A percentile compares a stretch with the other conserved stretches of the same genome.
Evolutionary conservation across 2,888 invertebrate genomes (phyloP).

Genomic region (Asteroscopus sphinx): DNA sequence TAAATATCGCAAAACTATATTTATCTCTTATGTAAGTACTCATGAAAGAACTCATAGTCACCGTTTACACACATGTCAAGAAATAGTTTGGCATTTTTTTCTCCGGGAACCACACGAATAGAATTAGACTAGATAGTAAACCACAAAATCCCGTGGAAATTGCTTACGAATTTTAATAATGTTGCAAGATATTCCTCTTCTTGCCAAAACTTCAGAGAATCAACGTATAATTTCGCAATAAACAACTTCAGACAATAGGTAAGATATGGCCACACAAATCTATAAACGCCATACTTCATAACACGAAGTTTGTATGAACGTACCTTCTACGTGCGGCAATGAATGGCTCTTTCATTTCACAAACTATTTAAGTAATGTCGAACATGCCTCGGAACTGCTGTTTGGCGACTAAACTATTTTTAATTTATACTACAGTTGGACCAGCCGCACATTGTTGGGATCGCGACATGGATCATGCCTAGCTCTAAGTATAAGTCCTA

Average conservation of each 20-base stretch:
- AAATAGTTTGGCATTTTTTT: too few relatives aligned
- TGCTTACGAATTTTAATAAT: too few relatives aligned
- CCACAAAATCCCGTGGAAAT: too few relatives aligned
- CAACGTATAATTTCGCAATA: slow-evolving; percentile 31
- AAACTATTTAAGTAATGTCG: slow-evolving; percentile 48
- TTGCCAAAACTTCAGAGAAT: slow-evolving; percentile 9
- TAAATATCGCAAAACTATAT: too few relatives aligned
- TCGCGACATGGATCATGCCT: slow-evolving; percentile 25
- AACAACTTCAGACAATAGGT: slow-evolving; percentile 36
- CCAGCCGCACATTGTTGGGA: slow-evolving; percentile 41
- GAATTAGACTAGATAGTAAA: too few relatives aligned
- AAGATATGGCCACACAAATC: slow-evolving; percentile 10
- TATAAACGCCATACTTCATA: slow-evolving; percentile 14
- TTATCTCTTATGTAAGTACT: too few relatives aligned
- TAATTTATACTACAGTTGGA: slow-evolving; percentile 47
- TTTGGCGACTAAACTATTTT: slow-evolving; percentile 56
- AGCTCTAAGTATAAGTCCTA: slow-evolving; percentile 19
- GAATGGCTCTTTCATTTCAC: slow-evolving; percentile 43
- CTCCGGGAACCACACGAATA: too few relatives aligned
- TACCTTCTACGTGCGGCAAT: slow-evolving; percentile 30
- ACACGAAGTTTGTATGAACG: slow-evolving; percentile 31
- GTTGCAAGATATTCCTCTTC: neutral
- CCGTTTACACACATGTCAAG: too few relatives aligned
- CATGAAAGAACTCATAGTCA: too few relatives aligned
- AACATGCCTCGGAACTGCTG: slow-evolving; percentile 20